Base-by-base conservation (phyloP, 2,797 vertebrate species). In the Urocyon cinereoargenteus region DNA sequence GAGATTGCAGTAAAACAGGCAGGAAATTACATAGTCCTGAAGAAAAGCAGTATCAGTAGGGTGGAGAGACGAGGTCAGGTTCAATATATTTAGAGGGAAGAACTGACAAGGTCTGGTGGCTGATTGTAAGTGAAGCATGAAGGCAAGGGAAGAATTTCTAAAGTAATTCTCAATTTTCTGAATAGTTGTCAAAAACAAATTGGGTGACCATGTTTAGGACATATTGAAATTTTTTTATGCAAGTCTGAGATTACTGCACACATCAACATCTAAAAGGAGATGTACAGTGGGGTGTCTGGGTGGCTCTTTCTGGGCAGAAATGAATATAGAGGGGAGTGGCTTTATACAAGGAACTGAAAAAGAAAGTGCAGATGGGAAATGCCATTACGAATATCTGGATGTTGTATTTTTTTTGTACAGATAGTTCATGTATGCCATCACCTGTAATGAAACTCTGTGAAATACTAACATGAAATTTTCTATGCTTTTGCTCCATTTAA, bases 121-220 rank as follows among this genome's bases (percentile, higher is more conserved):
- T 68, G 81, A 66, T 49, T 81, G 28, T 34, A 90, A 82, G 26
- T 73, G 68, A 91, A 34, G 9, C 22, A 83, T 87, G 31, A 90
- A 55, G 22, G 3, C 68, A 66, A 94, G 22, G 31, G 31, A 83
- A 51, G 49, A 70, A 75, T 85, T 81, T 73, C 66, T 62, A 90
- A 90, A 91, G 45, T 61, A 21, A 75, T 36, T 77, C 61, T 86
- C 26, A n/a, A 90, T 31, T 31, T 90, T 83, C 45, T 70, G 18
- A 92, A 45, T 61, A 94, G 28, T 82, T 94, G 21, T 24, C 85
- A 61, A 81, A 89, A 88, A 51, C 31, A 97, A 59, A 70, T 24
- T 28, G n/a, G 49, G 28, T 61, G 51, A 90, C 16, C 15, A 86
- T 45, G 13, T 51, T 94, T 83, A 40, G 49, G 12, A 24, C 26